Evolutionary conservation across 1,140 invertebrate species (phyloP).

Genomic region (Sitophilus oryzae): DNA sequence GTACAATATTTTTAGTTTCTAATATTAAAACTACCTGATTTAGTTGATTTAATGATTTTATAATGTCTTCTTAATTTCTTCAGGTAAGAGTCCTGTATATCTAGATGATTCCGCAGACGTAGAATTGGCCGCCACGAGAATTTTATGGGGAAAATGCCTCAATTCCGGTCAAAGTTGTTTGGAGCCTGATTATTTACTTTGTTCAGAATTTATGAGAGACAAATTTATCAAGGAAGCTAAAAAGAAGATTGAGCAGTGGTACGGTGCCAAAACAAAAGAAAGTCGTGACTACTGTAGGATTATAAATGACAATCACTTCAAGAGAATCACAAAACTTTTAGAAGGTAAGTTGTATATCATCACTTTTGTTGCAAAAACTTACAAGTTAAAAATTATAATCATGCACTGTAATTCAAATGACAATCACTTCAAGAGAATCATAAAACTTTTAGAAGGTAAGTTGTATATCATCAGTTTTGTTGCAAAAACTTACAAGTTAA

Average conservation of each 20-base stretch:
- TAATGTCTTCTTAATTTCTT: too few species aligned
- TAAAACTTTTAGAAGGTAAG: slow-evolving; percentile 49
- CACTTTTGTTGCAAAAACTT: background rate
- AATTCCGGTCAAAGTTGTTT: slow-evolving; percentile 91
- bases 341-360: slow-evolving; percentile 40
- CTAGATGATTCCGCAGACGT: slow-evolving; percentile 75
- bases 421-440: slow-evolving; percentile 59
- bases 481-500: background rate
- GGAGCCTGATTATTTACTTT: slow-evolving; percentile 96
- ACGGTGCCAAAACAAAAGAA: slow-evolving; percentile 70
- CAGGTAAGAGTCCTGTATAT: slow-evolving; percentile 65
- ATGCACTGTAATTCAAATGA: slow-evolving; percentile 47
- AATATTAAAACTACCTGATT: background rate
- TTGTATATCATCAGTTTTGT: background rate
- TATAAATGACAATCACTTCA: slow-evolving; percentile 75
- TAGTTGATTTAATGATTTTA: slow-evolving; percentile 6
- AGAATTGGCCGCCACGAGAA: slow-evolving; percentile 62
- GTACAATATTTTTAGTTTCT: background rate
- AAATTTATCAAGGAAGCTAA: slow-evolving; percentile 62
- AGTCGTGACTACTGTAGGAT: slow-evolving; percentile 83
- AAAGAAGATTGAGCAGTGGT: slow-evolving; percentile 74
- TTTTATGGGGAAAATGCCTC: slow-evolving; percentile 92
- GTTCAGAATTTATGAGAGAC: slow-evolving; percentile 65
- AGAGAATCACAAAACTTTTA: slow-evolving; percentile 46
- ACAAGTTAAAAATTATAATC: too few species aligned